Base-by-base conservation (phyloP, 2,797 vertebrate species). In the Cynopterus sphinx region DNA sequence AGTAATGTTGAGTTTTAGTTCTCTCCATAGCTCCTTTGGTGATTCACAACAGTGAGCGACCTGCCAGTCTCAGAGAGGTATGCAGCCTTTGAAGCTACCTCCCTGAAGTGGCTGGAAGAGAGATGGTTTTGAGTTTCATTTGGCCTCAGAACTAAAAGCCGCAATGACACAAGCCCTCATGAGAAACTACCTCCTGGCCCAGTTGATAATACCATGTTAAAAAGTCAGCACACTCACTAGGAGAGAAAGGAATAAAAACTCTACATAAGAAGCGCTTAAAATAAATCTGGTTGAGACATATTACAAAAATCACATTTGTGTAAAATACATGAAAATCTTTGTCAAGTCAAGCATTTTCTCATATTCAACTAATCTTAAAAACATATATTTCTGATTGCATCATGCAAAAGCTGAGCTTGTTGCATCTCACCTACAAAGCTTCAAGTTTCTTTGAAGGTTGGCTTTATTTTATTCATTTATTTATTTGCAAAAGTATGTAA, bases 261-360 rank as follows among this genome's bases (percentile, higher is more conserved):
- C 99, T 99, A 99, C 98, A 98, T 98, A 99, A 98, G 98, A 99
- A 99, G 98, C 98, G 98, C 98, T 99, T 99, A 99, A 99, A 99
- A 99, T 99, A 99, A 99, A 99, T 99, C 99, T 99, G 99, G 98
- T 98, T 98, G 98, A 99, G 99, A 99, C 98, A 99, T 99, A 99
- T 98, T 98, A 99, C 98, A 98, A 99, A 99, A 99, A 99, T 99
- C 99, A 99, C 99, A 99, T 99, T 99, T 99, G 99, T 99, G 98
- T 99, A 98, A 99, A 99, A 99, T 98, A 99, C 98, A 99, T 39
- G 99, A 99, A 99, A 99, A 99, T 98, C 99, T 99, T 98, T 98
- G 99, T 99, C 98, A 99, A 99, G 99, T 99, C 98, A 99, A 99
- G 99, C 98, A 99, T 98, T 99, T 98, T 98, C 98, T 98, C 98